Percentiles rank a stretch among this genome's conserved stretches.
These are phyloP conservation scores for Pseudomyrmex concolor DNA, from an alignment of 1,140 invertebrate genomes.

Conservation along the genomic window DNA sequence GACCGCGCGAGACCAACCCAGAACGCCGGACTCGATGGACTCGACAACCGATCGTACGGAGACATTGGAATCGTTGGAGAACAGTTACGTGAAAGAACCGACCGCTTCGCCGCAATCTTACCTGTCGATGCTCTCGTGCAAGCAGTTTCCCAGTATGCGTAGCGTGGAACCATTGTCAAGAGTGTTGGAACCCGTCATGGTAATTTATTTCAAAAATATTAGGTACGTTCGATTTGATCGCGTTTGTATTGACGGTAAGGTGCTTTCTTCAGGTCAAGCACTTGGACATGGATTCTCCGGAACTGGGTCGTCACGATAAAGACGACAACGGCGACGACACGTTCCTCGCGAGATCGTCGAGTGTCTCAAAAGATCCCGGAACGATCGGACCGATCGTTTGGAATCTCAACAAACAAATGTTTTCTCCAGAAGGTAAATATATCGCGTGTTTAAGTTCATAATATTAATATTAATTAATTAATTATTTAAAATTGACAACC, in stretches of 20 bases:
- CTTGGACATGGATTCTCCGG: constrained; percentile 80
- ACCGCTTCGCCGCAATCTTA: constrained; percentile 88
- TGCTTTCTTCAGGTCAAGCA: constrained; percentile 74
- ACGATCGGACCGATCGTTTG: constrained; percentile 93
- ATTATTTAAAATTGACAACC: not conserved
- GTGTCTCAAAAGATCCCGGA: constrained; percentile 89
- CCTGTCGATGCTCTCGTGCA: constrained; percentile 92
- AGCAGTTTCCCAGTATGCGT: constrained; percentile 90
- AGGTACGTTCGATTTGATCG: too few relatives aligned
- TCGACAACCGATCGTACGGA: constrained; percentile 69
- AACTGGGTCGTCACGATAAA: constrained; percentile 67
- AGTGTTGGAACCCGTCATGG: constrained; percentile 89
- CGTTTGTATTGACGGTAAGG: not conserved
- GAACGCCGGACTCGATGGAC: constrained; percentile 72
- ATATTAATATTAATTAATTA: not conserved
- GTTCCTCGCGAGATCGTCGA: constrained; percentile 77
- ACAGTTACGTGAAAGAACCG: constrained; percentile 74
- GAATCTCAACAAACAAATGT: constrained; percentile 87
- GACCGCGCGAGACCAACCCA: constrained; percentile 71
- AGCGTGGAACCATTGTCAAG: constrained; percentile 90
- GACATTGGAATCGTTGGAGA: constrained; percentile 77
- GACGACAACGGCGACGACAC: constrained; percentile 64
- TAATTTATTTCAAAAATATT: constrained; percentile 55
- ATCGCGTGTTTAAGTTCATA: not conserved
- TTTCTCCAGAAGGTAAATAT: constrained; percentile 76